A percentile compares a stretch with the other conserved stretches of the same genome.
Conservation (phyloP, 2,113 vertebrate species). For the Amazona vittata region DNA sequence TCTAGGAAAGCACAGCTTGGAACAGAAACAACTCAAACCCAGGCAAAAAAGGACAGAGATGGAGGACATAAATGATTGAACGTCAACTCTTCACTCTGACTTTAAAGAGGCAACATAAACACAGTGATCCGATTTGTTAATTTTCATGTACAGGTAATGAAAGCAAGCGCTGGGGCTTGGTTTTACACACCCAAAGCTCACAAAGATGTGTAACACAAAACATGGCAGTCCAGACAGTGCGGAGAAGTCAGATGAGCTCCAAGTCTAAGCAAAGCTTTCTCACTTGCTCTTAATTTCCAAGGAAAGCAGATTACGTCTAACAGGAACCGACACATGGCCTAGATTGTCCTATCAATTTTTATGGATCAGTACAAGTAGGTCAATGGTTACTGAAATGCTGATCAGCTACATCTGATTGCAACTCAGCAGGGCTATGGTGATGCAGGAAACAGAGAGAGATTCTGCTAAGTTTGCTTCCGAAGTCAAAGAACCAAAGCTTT, state of each 20-base stretch:
- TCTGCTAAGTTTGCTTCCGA: neutral
- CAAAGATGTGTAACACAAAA: neutral
- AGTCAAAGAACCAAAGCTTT: neutral
- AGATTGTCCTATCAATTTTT: neutral
- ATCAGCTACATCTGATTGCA: rapidly evolving
- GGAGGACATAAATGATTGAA: neutral
- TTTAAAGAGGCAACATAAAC: neutral
- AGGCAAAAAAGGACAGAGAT: neutral
- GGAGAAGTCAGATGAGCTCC: neutral
- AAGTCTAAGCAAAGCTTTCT: neutral
- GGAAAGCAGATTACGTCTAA: neutral
- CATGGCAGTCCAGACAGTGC: rapidly evolving
- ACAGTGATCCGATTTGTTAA: neutral
- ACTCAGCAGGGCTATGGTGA: rapidly evolving
- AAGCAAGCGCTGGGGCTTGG: neutral
- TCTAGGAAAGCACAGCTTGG: neutral
- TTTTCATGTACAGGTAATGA: neutral
- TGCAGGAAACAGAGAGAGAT: neutral
- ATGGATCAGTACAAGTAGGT: neutral
- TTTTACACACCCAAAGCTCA: neutral
- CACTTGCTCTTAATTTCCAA: neutral
- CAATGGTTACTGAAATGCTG: neutral
- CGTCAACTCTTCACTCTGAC: neutral
- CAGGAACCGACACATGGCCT: neutral
- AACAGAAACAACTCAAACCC: neutral